Conservation (phyloP, 2,888 invertebrate species). For the Drosophila limbata region DNA sequence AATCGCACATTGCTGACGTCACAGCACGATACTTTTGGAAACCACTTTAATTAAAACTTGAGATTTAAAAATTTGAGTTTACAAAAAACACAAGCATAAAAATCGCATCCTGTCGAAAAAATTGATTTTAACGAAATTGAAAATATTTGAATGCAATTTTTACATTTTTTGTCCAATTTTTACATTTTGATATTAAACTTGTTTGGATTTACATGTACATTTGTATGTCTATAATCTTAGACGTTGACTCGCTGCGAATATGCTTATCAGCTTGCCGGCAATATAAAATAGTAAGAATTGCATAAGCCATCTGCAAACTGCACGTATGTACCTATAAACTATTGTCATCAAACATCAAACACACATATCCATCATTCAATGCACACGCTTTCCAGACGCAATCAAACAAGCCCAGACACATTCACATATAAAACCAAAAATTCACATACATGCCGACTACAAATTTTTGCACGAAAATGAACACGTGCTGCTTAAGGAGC, state of each 20-base stretch:
- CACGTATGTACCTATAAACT: conserved; percentile 67
- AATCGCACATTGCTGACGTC: conserved; percentile 12
- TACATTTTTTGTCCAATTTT: no score
- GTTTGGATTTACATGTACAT: no score
- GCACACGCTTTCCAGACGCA: conserved; percentile 14
- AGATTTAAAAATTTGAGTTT: no score
- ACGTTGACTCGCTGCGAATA: conserved; percentile 11
- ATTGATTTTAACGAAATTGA: no score
- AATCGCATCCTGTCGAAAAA: no score
- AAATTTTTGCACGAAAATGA: conserved; percentile 77
- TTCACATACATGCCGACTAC: conserved; percentile 32
- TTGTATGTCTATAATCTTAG: conserved; percentile 5
- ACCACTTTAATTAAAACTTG: background rate
- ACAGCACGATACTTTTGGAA: background rate
- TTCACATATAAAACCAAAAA: conserved; percentile 14
- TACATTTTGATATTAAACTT: no score
- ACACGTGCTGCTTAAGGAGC: conserved; percentile 71
- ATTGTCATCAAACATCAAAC: conserved; percentile 64
- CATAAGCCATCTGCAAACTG: conserved; percentile 33
- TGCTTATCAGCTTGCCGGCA: conserved; percentile 41
- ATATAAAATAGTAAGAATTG: conserved; percentile 23
- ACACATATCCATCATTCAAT: conserved; percentile 15
- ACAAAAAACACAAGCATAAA: no score
- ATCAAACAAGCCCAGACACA: conserved; percentile 20
- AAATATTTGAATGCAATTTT: no score